Evolutionary conservation across 2,797 vertebrate genomes (phyloP).

Genomic region (Acrossocheilus wenchowensis): DNA sequence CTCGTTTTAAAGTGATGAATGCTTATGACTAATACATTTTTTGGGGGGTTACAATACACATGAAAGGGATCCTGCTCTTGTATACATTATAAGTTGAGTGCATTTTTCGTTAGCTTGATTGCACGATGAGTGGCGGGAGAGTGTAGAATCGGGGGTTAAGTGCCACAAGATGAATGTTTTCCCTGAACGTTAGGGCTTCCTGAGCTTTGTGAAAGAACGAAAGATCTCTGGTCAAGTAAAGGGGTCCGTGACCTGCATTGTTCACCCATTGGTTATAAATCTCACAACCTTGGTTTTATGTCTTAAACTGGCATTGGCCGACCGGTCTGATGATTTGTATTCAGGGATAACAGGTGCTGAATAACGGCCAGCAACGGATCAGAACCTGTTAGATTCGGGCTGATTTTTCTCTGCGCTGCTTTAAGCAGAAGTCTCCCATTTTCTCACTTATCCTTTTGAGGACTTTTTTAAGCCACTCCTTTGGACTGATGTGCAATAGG

Average conservation of each 20-base stretch:
- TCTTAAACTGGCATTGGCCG: constrained; percentile 37
- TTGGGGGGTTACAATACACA: constrained; percentile 37
- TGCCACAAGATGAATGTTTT: constrained; percentile 49
- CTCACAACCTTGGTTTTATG: constrained; percentile 21
- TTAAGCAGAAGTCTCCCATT: constrained; percentile 6
- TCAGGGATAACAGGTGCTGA: constrained; percentile 25
- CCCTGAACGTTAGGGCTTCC: constrained; percentile 39
- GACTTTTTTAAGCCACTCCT: constrained; percentile 49
- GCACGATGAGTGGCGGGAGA: constrained; percentile 7
- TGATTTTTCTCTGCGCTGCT: constrained; percentile 5
- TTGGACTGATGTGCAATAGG: constrained; percentile 56
- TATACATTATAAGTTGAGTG: constrained; percentile 8
- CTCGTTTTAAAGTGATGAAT: constrained; percentile 80
- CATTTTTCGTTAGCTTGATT: constrained; percentile 43
- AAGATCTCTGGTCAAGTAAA: constrained; percentile 21
- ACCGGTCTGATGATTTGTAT: constrained; percentile 26
- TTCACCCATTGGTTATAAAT: constrained; percentile 33
- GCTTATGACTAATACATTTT: constrained; percentile 59
- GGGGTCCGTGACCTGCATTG: constrained; percentile 40
- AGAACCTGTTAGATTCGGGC: neutral
- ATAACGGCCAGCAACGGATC: constrained; percentile 15
- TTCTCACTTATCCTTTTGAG: constrained; percentile 25
- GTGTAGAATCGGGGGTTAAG: constrained; percentile 10
- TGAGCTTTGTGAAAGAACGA: constrained; percentile 2
- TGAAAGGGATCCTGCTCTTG: constrained; percentile 17